These are phyloP conservation scores for Campylomormyrus tamandua DNA, from an alignment of 2,113 vertebrate genomes.

Conservation along the genomic window DNA sequence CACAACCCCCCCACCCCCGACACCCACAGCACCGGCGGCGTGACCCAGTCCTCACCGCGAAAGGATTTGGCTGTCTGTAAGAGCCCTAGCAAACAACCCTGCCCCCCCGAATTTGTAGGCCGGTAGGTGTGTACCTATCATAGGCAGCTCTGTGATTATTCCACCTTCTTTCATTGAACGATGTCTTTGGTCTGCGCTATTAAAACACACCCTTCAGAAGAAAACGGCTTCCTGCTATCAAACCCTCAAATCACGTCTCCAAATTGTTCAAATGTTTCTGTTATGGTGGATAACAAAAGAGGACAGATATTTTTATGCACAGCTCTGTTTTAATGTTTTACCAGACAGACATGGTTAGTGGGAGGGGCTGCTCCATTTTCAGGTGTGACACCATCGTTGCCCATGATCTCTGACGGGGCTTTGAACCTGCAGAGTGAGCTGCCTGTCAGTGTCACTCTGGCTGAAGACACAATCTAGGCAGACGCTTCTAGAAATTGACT, in stretches of 20 bases:
- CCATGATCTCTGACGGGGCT: not conserved
- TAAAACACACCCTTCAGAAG: not conserved
- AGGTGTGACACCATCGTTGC: not conserved
- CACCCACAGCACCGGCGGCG: not conserved
- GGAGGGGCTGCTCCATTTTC: not conserved
- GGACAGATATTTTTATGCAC: not conserved
- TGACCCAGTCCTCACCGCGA: not conserved
- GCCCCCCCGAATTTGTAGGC: not conserved
- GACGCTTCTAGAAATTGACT: not conserved
- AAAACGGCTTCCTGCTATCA: not conserved
- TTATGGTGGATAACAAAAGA: not conserved
- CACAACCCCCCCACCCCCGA: not conserved
- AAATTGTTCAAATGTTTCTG: not conserved
- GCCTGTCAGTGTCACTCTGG: not conserved
- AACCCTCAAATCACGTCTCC: not conserved
- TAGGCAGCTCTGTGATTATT: not conserved
- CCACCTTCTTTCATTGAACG: not conserved
- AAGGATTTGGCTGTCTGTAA: not conserved
- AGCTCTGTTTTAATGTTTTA: not conserved
- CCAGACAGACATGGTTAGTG: not conserved
- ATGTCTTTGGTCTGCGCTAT: not conserved
- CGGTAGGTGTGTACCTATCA: not conserved
- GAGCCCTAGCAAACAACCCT: not conserved
- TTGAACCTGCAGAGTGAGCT: not conserved
- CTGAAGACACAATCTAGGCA: not conserved